Base-by-base conservation (phyloP, 2,113 vertebrate genomes). In the Camelus bactrianus region DNA sequence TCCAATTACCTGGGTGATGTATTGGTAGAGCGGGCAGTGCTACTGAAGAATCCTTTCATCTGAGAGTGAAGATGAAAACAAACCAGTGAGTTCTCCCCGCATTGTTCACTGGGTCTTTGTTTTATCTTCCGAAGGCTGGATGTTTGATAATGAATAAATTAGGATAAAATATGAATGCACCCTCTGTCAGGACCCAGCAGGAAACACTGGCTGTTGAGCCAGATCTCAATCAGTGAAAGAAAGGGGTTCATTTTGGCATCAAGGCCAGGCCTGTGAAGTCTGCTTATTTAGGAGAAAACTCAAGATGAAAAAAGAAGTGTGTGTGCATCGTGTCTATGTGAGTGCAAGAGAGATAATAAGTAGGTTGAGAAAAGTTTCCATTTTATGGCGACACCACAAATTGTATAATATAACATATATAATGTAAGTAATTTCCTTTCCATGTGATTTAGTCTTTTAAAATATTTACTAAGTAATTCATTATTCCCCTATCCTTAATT, bases 71-170 rank as follows among this genome's bases (percentile, higher is more conserved):
- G 93, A 97, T 83, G 91, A 94, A 95, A 98, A 97, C 93, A 92
- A 85, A 94, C 50, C 77, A 73, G 73, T 28, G 24, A 86, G 5
- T 89, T 97, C 81, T 77, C 65, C 15, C 42, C 69, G 11, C 77
- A 82, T 93, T 97, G 96, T 98, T 95, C 85, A 32, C 67, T 89
- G 19, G 38, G 24, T 84, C 92, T 98, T 97, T 95, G 94, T 97
- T 98, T 97, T 92, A 96, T 96, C 93, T 96, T 94, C 88, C 89
- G 81, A 97, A 96, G 80, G 93, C 95, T 95, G 96, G 96, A 97
- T 97, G 97, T 96, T 95, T 48, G 94, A 97, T 98, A 93, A 97
- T 97, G 97, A 98, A 97, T 97, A 96, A 96, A 96, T 96, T 97
- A 97, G 96, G 85, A 91, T 97, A 96, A 96, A 96, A 97, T 95